A percentile compares a stretch with the other conserved stretches of the same genome.
Evolutionary conservation across 2,888 invertebrate species (phyloP).

Genomic region (Lepetodrilus schrolli): DNA sequence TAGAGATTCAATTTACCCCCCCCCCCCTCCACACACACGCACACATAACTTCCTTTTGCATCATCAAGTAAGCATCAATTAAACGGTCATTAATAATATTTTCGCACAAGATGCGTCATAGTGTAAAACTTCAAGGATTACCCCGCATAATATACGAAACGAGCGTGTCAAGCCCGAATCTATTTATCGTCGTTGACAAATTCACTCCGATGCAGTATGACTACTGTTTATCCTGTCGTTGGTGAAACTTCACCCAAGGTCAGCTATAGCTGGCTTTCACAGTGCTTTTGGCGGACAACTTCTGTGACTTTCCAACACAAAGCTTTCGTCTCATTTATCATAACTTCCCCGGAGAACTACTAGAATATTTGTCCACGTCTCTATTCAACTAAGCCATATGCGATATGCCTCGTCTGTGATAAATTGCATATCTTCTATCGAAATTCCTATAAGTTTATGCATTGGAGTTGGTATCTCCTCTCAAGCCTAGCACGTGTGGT

Average conservation of each 20-base stretch:
- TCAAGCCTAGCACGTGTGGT: not conserved
- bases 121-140: too few species aligned
- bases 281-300: not conserved
- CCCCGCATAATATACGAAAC: not conserved
- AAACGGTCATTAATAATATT: too few species aligned
- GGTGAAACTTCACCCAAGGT: not conserved
- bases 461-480: not conserved
- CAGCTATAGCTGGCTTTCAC: too few species aligned
- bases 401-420: not conserved
- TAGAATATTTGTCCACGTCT: constrained; percentile 9
- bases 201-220: not conserved
- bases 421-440: not conserved
- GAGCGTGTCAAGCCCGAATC: not conserved
- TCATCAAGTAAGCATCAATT: too few species aligned
- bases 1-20: too few species aligned
- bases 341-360: not conserved
- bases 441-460: not conserved
- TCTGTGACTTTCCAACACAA: not conserved
- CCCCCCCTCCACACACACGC: too few species aligned
- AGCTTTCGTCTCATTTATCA: not conserved
- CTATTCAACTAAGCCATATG: not conserved
- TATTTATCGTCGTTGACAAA: not conserved
- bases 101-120: too few species aligned
- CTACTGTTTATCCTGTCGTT: not conserved
- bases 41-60: too few species aligned